phyloP scores from a whole-genome alignment of 2,113 vertebrate genomes.

The Mormyrus lacerda region DNA sequence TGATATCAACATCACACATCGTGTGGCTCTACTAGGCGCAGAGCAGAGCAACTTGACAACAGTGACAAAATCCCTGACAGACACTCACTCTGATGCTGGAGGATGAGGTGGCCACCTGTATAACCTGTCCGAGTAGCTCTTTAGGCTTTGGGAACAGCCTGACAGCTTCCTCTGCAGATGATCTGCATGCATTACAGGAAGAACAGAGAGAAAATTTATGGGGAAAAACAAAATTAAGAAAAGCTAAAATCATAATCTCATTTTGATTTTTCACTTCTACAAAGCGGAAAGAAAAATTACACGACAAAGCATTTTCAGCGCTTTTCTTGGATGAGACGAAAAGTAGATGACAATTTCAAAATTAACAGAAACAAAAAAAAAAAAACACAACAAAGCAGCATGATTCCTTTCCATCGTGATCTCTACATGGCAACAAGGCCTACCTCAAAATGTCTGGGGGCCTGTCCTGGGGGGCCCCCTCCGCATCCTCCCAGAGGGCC shows the following conservation, averaged over 20 bases:
- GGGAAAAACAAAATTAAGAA: not conserved
- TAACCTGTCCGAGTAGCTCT: slow-evolving; percentile 71
- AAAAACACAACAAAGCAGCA: not conserved
- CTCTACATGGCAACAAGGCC: not conserved
- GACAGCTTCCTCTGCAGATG: slow-evolving; percentile 52
- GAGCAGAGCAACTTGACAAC: not conserved
- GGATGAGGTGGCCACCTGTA: slow-evolving; percentile 80
- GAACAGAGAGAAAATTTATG: not conserved
- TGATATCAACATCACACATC: not conserved
- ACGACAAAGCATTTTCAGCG: not conserved
- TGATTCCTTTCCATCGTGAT: not conserved
- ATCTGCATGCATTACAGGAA: slow-evolving; percentile 12
- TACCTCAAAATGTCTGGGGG: not conserved
- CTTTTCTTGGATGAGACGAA: not conserved
- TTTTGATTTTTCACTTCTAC: not conserved
- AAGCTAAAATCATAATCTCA: not conserved
- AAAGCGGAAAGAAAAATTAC: not conserved
- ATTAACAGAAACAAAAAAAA: not conserved
- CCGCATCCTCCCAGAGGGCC: slow-evolving; percentile 34
- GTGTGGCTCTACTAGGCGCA: not conserved
- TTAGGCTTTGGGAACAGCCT: slow-evolving; percentile 80
- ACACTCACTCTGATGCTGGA: slow-evolving; percentile 65
- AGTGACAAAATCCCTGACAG: not conserved
- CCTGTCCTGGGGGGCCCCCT: slow-evolving; percentile 49
- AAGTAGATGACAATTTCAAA: not conserved